These are phyloP conservation scores for Sebastes paucispinis DNA, from an alignment of 2,797 vertebrate species.

Conservation along the genomic window DNA sequence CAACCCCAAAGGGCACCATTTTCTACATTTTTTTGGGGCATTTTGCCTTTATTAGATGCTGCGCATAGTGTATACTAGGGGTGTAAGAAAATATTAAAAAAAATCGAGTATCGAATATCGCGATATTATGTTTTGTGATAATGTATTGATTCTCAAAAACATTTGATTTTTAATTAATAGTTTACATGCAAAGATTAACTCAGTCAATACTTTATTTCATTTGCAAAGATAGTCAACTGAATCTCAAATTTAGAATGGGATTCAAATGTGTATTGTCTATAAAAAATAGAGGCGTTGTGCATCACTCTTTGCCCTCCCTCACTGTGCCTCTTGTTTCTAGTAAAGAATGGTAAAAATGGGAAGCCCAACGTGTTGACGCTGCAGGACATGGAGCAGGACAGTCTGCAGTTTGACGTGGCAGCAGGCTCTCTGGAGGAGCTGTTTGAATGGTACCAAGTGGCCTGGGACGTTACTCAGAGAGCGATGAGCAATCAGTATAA, in stretches of 20 bases:
- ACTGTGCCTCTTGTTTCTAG: conserved; percentile 67
- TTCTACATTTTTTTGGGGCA: not conserved
- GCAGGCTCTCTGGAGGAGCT: conserved; percentile 90
- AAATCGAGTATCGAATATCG: too few species aligned
- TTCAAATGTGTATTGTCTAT: not conserved
- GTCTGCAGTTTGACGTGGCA: conserved; percentile 89
- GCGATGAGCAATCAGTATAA: conserved; percentile 84
- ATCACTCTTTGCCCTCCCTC: not conserved
- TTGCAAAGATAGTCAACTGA: not conserved
- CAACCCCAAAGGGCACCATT: not conserved
- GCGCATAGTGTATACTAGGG: not conserved
- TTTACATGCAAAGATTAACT: too few species aligned
- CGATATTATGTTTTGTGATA: too few species aligned
- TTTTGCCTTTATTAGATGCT: not conserved
- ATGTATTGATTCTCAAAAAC: too few species aligned
- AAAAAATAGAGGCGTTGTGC: too few species aligned
- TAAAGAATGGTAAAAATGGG: conserved; percentile 87
- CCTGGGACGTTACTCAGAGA: conserved; percentile 90
- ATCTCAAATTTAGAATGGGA: not conserved
- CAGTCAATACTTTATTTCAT: too few species aligned
- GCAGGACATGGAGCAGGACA: conserved; percentile 84
- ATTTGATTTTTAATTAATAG: too few species aligned
- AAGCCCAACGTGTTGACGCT: conserved; percentile 89
- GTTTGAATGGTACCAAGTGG: conserved; percentile 92
- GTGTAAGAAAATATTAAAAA: too few species aligned